phyloP scores from a whole-genome alignment of 35 echinoderm and acorn worm species.

The Stichopus chloronotus region DNA sequence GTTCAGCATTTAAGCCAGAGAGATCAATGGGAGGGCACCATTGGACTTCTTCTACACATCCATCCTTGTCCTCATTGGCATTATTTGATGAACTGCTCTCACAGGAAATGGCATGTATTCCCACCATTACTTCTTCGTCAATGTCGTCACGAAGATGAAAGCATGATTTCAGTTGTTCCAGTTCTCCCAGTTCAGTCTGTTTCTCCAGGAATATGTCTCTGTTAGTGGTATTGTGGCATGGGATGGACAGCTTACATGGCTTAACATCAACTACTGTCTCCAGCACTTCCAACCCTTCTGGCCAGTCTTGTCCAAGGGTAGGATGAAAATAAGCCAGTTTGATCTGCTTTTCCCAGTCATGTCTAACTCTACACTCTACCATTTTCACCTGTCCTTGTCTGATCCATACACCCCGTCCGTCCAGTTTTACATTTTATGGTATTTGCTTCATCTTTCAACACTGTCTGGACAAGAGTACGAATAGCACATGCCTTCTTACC shows the following conservation, averaged over 20 bases:
- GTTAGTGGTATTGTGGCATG: too few relatives aligned
- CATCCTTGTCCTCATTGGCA: too few relatives aligned
- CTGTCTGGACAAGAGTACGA: not conserved
- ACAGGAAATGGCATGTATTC: too few relatives aligned
- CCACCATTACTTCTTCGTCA: too few relatives aligned
- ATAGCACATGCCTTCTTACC: not conserved
- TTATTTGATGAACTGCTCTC: too few relatives aligned
- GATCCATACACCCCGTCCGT: not conserved
- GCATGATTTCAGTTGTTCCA: too few relatives aligned
- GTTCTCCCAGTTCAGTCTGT: too few relatives aligned
- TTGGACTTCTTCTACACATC: too few relatives aligned
- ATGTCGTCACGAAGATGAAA: too few relatives aligned
- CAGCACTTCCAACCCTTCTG: not conserved
- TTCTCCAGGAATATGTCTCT: too few relatives aligned
- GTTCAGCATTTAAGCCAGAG: too few relatives aligned
- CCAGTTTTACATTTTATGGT: conserved; percentile 14
- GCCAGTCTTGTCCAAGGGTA: not conserved
- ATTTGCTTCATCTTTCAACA: not conserved
- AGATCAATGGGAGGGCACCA: too few relatives aligned
- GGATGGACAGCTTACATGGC: not conserved
- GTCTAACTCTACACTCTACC: not conserved
- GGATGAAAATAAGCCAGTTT: not conserved
- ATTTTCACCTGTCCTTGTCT: not conserved
- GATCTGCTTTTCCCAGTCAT: not conserved
- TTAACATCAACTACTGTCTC: conserved; percentile 14